Evolutionary conservation across 2,113 vertebrate species (phyloP), one percentile per base, ranked within the genome.

Genomic region (Calidris pygmaea): DNA sequence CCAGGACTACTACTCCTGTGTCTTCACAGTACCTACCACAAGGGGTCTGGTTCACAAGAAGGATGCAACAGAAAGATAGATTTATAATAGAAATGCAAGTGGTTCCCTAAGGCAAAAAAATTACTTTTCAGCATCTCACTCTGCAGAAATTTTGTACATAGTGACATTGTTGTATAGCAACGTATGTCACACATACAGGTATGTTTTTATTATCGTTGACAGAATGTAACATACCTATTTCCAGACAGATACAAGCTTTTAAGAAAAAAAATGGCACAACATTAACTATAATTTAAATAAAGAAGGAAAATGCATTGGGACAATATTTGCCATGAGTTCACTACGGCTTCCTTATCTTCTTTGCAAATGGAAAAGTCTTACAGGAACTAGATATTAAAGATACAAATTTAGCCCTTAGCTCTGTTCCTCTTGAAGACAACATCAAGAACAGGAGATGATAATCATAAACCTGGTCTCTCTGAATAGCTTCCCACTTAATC

Each of bases 401-500:
- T 6, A 65, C 5, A 73, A 19, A 70, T 92, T 55, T 73, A 89
- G 86, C 83, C 58, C 12, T 92, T 22, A 95, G 73, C 55, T 82
- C 83, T 89, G 66, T 62, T 92, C 73, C 73, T 91, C 85, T 76
- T 89, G 77, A 95, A 96, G 80, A 70, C 84, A 73, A 24, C 87
- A 76, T 82, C 70, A 85, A 78, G 89, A 95, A 73, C 35, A 87
- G 84, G 80, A 95, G 94, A 89, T 70, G 90, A 92, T 82, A 78
- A 92, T 86, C 60, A 94, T 56, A 86, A 95, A 97, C 58, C 84
- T 86, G 66, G 70, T 71, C 85, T 59, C 95, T 68, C 80, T 96
- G 93, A 52, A 86, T 78, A 92, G 75, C 63, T 96, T 90, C 74
- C 90, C 75, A 77, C 83, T 94, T 95, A 86, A 96, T 86, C 81